Conservation (phyloP, 2,888 invertebrate genomes). For the Corbicula japonica region DNA sequence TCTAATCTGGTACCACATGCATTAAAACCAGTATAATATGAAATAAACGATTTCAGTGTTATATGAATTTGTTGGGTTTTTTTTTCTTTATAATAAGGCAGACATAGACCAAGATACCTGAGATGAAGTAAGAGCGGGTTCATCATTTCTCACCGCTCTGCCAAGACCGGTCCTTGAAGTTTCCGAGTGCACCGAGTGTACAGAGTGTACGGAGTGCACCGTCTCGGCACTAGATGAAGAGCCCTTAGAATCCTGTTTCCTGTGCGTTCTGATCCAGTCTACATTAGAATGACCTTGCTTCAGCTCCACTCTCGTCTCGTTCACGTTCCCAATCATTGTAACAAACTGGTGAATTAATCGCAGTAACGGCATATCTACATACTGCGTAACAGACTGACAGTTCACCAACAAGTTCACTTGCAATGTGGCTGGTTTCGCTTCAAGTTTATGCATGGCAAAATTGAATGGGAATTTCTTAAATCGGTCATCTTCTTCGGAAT, state of each 20-base stretch:
- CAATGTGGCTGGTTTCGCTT: constrained; percentile 91
- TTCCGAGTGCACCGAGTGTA: constrained; percentile 34
- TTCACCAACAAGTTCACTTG: constrained; percentile 96
- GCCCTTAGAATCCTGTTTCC: constrained; percentile 85
- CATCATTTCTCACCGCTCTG: constrained; percentile 19
- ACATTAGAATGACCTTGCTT: constrained; percentile 89
- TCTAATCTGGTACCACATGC: too few relatives aligned
- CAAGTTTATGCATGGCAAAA: constrained; percentile 85
- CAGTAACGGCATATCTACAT: constrained; percentile 98
- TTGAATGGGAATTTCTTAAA: constrained; percentile 71
- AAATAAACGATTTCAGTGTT: too few relatives aligned
- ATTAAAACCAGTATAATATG: too few relatives aligned
- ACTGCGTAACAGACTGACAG: constrained; percentile 95
- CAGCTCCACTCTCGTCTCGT: constrained; percentile 96
- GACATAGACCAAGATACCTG: too few relatives aligned
- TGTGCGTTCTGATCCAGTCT: constrained; percentile 82
- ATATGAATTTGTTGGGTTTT: too few relatives aligned
- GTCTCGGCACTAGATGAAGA: constrained; percentile 83
- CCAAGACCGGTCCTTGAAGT: constrained; percentile 38
- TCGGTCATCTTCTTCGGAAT: constrained; percentile 61
- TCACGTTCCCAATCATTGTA: constrained; percentile 98
- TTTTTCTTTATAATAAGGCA: too few relatives aligned
- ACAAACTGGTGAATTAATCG: constrained; percentile 97
- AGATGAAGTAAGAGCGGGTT: constrained; percentile 41
- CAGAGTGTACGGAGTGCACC: constrained; percentile 78